Evolutionary conservation across 2,113 vertebrate species (phyloP).

Genomic region (Pipra filicauda): DNA sequence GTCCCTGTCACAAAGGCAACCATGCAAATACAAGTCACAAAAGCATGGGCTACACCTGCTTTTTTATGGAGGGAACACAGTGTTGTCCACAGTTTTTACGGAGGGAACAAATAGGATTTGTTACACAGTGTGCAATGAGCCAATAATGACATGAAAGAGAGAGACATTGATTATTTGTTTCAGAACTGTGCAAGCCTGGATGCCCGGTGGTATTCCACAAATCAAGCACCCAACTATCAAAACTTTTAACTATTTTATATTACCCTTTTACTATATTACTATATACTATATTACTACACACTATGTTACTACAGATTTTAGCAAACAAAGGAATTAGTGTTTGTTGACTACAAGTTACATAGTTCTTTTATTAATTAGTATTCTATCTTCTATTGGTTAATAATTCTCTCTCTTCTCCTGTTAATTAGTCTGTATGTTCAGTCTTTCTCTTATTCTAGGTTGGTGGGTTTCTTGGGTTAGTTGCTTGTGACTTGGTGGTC

Average conservation of each 20-base stretch:
- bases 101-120: background rate
- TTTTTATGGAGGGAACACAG: background rate
- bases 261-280: background rate
- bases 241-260: background rate
- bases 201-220: background rate
- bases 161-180: background rate
- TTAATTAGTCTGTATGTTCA: background rate
- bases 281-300: background rate
- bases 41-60: rapidly evolving
- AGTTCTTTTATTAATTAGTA: background rate
- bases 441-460: background rate
- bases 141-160: background rate
- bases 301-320: background rate
- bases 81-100: background rate
- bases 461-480: rapidly evolving
- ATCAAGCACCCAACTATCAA: background rate
- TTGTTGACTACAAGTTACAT: too few relatives aligned
- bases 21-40: background rate
- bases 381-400: background rate
- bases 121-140: background rate
- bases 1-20: background rate
- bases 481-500: background rate
- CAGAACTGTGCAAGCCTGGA: background rate
- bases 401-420: background rate
- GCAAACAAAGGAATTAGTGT: background rate